Conservation (phyloP, 2,888 invertebrate genomes). For the Noctua janthina region DNA sequence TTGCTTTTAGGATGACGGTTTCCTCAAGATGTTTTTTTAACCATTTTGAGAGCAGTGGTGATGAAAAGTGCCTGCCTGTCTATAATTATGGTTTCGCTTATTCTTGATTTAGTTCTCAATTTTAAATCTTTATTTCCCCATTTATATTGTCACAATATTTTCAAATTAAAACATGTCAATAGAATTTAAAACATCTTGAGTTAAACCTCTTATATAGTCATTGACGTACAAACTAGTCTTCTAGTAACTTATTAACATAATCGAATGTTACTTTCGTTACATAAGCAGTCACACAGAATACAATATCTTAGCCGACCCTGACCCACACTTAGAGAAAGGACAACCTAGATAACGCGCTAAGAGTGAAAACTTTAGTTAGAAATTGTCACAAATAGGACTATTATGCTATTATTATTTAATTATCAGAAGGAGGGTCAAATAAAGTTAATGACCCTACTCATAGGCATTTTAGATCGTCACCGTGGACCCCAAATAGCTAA, state of each 20-base stretch:
- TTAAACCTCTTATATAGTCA: background rate
- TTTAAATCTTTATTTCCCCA: background rate
- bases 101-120: background rate
- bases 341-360: constrained; percentile 9
- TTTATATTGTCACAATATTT: background rate
- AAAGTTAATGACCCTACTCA: background rate
- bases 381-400: constrained; percentile 12
- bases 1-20: background rate
- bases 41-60: no score
- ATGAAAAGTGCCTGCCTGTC: background rate
- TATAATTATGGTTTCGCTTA: background rate
- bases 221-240: constrained; percentile 5
- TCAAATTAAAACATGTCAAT: background rate
- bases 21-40: no score
- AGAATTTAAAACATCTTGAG: background rate
- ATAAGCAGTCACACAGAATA: constrained; percentile 36
- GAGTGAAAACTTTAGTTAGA: constrained; percentile 38
- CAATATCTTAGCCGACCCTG: constrained; percentile 25
- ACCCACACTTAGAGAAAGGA: constrained; percentile 36
- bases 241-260: constrained; percentile 40
- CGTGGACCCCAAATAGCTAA: background rate
- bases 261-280: constrained; percentile 42
- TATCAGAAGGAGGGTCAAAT: background rate
- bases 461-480: background rate
- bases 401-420: background rate